phyloP scores from a whole-genome alignment of 2,113 vertebrate genomes.

The Plecturocebus donacophilus region DNA sequence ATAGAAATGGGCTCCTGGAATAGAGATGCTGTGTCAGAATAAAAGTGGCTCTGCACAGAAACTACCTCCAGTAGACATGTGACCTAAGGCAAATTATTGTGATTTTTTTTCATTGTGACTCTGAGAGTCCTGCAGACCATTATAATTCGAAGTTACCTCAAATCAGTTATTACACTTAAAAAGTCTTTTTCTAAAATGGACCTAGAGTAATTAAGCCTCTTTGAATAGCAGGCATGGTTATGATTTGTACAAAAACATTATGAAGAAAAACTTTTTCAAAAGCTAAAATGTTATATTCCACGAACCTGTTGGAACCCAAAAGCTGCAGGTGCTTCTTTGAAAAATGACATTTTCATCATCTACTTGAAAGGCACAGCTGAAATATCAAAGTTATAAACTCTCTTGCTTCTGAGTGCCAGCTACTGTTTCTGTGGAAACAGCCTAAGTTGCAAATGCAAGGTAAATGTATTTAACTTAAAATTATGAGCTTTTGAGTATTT shows the following conservation, averaged over 20 bases:
- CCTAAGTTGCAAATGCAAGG: slow-evolving; percentile 38
- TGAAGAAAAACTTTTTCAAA: slow-evolving; percentile 61
- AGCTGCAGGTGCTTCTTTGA: slow-evolving; percentile 75
- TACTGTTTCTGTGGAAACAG: slow-evolving; percentile 64
- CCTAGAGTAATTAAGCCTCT: slow-evolving; percentile 54
- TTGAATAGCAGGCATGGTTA: slow-evolving; percentile 53
- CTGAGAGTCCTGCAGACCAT: not conserved
- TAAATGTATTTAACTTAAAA: slow-evolving; percentile 55
- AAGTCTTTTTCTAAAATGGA: slow-evolving; percentile 65
- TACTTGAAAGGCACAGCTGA: slow-evolving; percentile 69
- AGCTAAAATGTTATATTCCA: slow-evolving; percentile 61
- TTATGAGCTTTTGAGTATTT: slow-evolving; percentile 43
- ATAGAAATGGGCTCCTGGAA: not conserved
- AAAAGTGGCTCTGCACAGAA: not conserved
- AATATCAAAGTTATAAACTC: slow-evolving; percentile 75
- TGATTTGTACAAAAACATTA: slow-evolving; percentile 65
- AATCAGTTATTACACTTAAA: slow-evolving; percentile 43
- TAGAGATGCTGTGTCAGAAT: not conserved
- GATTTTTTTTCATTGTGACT: slow-evolving; percentile 31
- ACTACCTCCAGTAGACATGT: not conserved
- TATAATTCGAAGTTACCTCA: slow-evolving; percentile 23
- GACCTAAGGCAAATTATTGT: slow-evolving; percentile 25
- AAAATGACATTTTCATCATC: slow-evolving; percentile 75
- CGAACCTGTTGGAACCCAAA: slow-evolving; percentile 65
- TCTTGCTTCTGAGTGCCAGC: slow-evolving; percentile 52